A percentile compares a stretch with the other conserved stretches of the same genome.
phyloP scores from a whole-genome alignment of 2,797 vertebrate species.

The Gymnoscopelus braueri region DNA sequence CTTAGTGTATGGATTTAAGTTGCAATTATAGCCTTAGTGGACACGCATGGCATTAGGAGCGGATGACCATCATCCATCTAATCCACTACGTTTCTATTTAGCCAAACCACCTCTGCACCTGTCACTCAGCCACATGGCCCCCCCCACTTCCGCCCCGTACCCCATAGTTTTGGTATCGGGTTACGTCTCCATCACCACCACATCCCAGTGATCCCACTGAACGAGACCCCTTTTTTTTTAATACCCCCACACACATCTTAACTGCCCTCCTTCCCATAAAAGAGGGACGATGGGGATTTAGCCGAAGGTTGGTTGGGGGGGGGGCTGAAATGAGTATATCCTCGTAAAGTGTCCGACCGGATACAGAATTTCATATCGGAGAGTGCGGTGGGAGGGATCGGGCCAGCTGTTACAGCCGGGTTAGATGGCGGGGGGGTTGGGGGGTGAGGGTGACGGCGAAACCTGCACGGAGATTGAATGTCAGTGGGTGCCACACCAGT shows the following conservation, averaged over 20 bases:
- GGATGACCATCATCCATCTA: slow-evolving; percentile 50
- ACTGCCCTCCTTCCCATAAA: slow-evolving; percentile 66
- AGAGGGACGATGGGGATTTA: slow-evolving; percentile 64
- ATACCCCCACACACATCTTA: slow-evolving; percentile 1
- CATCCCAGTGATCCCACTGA: slow-evolving; percentile 16
- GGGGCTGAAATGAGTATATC: slow-evolving; percentile 68
- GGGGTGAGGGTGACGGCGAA: slow-evolving; percentile 14
- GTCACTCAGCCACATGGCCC: slow-evolving; percentile 75
- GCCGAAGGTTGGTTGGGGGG: slow-evolving; percentile 42
- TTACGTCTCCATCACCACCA: slow-evolving; percentile 74
- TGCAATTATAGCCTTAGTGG: slow-evolving; percentile 52
- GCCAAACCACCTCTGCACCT: slow-evolving; percentile 72
- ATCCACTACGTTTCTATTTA: slow-evolving; percentile 46
- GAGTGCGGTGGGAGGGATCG: slow-evolving; percentile 25
- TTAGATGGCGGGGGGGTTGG: neutral
- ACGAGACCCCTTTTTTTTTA: slow-evolving; percentile 35
- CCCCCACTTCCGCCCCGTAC: slow-evolving; percentile 60
- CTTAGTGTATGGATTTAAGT: slow-evolving; percentile 47
- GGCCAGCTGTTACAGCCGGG: slow-evolving; percentile 76
- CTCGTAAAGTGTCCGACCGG: slow-evolving; percentile 80
- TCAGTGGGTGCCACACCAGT: slow-evolving; percentile 40
- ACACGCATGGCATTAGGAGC: slow-evolving; percentile 42
- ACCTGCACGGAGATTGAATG: slow-evolving; percentile 72
- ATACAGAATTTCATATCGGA: slow-evolving; percentile 74
- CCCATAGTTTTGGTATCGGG: slow-evolving; percentile 72